Percentiles rank a stretch among this genome's conserved stretches.
Evolutionary conservation across 2,797 vertebrate genomes (phyloP).

Genomic region (Monodelphis domestica): DNA sequence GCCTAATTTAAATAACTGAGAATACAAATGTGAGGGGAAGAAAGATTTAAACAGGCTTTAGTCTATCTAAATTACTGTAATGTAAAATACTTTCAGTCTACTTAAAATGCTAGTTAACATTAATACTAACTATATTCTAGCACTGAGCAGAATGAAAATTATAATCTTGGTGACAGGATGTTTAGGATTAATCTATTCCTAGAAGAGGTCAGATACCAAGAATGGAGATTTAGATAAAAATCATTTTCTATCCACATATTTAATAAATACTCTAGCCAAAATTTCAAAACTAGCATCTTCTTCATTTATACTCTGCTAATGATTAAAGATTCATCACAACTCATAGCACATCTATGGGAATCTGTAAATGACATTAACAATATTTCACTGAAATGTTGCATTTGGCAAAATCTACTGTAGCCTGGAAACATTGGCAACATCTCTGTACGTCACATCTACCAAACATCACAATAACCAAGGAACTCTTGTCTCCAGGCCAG

Average conservation of each 20-base stretch:
- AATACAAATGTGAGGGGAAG: not conserved
- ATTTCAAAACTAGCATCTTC: not conserved
- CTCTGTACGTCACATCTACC: not conserved
- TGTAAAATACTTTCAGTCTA: no score
- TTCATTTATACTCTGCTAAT: not conserved
- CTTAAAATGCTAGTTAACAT: not conserved
- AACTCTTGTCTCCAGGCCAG: no score
- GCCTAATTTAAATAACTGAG: no score
- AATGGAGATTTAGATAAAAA: not conserved
- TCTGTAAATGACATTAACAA: not conserved
- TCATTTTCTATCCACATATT: not conserved
- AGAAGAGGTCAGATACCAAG: not conserved
- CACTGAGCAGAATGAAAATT: not conserved
- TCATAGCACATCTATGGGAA: not conserved
- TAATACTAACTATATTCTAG: not conserved
- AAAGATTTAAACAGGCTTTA: not conserved
- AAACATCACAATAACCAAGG: not conserved
- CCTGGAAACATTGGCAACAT: not conserved
- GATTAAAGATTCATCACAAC: not conserved
- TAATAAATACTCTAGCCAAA: not conserved
- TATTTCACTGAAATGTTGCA: not conserved
- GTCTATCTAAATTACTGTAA: not conserved
- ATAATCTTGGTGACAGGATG: not conserved
- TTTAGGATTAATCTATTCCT: not conserved
- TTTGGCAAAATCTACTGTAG: not conserved